Base-by-base conservation (phyloP, 2,888 invertebrate genomes). In the Achlya flavicornis region DNA sequence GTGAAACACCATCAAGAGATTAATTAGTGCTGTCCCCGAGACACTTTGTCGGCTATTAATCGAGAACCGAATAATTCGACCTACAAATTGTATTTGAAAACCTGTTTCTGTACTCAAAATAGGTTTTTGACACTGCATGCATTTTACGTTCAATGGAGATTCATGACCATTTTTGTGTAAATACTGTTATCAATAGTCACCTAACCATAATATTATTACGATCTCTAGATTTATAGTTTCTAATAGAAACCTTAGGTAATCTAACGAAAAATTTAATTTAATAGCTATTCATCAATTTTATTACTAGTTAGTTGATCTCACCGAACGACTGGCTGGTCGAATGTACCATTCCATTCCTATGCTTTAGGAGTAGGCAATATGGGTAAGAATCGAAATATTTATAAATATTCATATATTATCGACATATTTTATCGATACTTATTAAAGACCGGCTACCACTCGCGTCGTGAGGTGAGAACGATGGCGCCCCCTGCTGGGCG, bases 401-500 rank as follows among this genome's bases (percentile, higher is more conserved):
- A 90, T 91, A 90, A 90, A 91, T 92, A 91, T 92, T 92, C 92
- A 93, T 93, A 92, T 88, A 87, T 88, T 89, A 89, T 90, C 90
- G 89, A 89, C 89, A 88, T 90, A 90, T 91, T 93, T 93, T 93
- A 93, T 92, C 92, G 92, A 92, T 90, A 90, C 91, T 92, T 93
- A 93, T 93, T 93, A 93, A 92, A 90, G 90, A 86, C 85, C 89
- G 89, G 93, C 93, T 93, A 93, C 93, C 89, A 93, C 91, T 91
- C 92, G 92, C 92, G 82, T 92, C 93, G 89, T 84, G 91, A 93
- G 93, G 93, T 93, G 93, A 93, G 93, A 93, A 93, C 92, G 92
- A 93, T 90, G 89, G 91, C 80, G 89, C 89, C 91, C 91, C 93
- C 93, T 87, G 93, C 93, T 91, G 93, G 63, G 92, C 73, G 79